These are phyloP conservation scores for Cyaniris semiargus DNA, from an alignment of 2,888 invertebrate genomes.

Conservation along the genomic window DNA sequence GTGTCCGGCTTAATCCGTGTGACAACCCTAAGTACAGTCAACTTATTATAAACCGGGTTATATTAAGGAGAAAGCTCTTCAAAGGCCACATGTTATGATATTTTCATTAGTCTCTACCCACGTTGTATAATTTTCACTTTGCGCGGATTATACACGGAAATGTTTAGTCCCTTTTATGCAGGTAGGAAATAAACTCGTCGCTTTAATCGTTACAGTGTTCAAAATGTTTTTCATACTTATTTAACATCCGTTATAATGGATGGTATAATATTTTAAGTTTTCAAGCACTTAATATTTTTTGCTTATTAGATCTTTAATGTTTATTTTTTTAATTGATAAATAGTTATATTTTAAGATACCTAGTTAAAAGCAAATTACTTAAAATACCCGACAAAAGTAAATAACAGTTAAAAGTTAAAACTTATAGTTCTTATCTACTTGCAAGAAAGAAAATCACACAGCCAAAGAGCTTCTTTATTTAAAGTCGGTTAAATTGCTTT, in stretches of 20 bases:
- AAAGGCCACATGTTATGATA: background rate
- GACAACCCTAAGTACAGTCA: slow-evolving; percentile 43
- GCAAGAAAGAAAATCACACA: background rate
- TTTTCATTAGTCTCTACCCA: background rate
- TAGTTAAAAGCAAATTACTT: too few species aligned
- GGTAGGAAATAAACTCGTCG: background rate
- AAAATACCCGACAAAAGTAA: too few species aligned
- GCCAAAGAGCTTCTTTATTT: background rate
- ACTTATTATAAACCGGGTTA: slow-evolving; percentile 29
- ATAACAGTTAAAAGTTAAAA: too few species aligned
- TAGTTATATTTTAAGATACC: too few species aligned
- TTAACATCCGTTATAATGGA: background rate
- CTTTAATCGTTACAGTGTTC: background rate
- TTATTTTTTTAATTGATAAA: too few species aligned
- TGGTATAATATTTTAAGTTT: background rate
- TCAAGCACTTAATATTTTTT: too few species aligned
- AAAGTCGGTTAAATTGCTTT: background rate
- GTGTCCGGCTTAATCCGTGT: background rate
- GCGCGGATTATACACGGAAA: background rate
- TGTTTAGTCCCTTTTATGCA: background rate
- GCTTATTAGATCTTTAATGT: too few species aligned
- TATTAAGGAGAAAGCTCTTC: background rate
- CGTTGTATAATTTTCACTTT: slow-evolving; percentile 23
- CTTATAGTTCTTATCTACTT: too few species aligned
- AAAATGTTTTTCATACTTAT: background rate